Percentiles rank a stretch among this genome's conserved stretches.
Conservation (phyloP, 2,113 vertebrate genomes). For the Sebastes fasciatus region DNA sequence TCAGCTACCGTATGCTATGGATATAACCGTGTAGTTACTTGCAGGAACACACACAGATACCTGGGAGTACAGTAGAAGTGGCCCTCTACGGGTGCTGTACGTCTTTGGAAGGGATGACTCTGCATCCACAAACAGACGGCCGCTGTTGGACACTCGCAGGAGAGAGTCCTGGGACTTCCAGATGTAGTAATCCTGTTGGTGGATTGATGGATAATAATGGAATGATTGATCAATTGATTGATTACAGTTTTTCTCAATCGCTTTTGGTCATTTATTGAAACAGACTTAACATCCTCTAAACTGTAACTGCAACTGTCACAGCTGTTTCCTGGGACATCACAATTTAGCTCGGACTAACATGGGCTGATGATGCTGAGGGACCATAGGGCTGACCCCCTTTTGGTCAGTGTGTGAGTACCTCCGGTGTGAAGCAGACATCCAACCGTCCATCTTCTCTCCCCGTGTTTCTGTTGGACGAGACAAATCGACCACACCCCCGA, state of each 20-base stretch:
- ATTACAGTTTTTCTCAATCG: too few species aligned
- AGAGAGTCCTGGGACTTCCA: slow-evolving; percentile 82
- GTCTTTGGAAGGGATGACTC: slow-evolving; percentile 84
- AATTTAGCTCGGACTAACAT: too few species aligned
- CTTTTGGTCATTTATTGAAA: too few species aligned
- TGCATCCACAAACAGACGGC: slow-evolving; percentile 53
- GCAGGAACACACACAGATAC: slow-evolving; percentile 24
- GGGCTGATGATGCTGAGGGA: too few species aligned
- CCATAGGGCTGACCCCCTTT: neutral
- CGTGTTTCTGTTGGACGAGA: slow-evolving; percentile 55
- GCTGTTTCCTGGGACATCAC: too few species aligned
- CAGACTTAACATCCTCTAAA: too few species aligned
- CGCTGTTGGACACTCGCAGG: slow-evolving; percentile 71
- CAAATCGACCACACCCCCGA: slow-evolving; percentile 79
- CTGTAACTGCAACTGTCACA: too few species aligned
- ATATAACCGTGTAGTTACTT: neutral
- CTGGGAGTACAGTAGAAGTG: slow-evolving; percentile 84
- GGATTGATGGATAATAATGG: neutral
- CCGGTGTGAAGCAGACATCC: slow-evolving; percentile 85
- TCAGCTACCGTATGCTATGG: too few species aligned
- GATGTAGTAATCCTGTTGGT: slow-evolving; percentile 86
- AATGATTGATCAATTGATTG: neutral
- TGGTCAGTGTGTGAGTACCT: slow-evolving; percentile 64
- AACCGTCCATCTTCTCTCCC: slow-evolving; percentile 78
- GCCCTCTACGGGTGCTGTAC: slow-evolving; percentile 85